Evolutionary conservation across 1,140 invertebrate species (phyloP), one percentile per base, ranked within the genome.

Genomic region (Ips typographus): DNA sequence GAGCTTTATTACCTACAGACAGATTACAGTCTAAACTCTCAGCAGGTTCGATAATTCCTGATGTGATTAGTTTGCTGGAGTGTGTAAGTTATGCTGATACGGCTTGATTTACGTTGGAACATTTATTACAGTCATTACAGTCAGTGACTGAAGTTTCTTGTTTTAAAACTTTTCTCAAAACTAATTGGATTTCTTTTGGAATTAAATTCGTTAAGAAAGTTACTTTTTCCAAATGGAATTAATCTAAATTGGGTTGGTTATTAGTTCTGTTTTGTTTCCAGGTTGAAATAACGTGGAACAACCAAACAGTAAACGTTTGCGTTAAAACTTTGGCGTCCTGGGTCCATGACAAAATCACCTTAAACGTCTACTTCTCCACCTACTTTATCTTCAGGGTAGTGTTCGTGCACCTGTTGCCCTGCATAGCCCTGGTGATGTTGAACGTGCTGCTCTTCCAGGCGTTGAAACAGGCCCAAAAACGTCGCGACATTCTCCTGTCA

Each of bases 351-450:
- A 83, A 83, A 38, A 74, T 91, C 2, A 88, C 88, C 0, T 77
- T 85, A 44, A 85, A 92, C 76, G 79, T 89, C 1, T 96, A 95
- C 80, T 95, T 87, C 81, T 89, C 89, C 41, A 82, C 87, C 1
- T 96, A 94, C 81, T 95, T 86, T 79, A 86, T 89, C 74, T 96
- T 96, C 79, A 85, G 95, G 2, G 91, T 96, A 3, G 81, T 97
- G 7, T 96, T 94, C 81, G 94, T 98, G 8, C 93, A 98, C 78
- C 82, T 95, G 66, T 82, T 95, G 36, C 95, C 95, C 0, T 97
- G 95, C 82, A 87, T 93, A 2, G 88, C 92, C 2, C 85, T 98
- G 4, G 92, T 97, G 1, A 89, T 94, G 1, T 85, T 98, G 22
- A 98, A 98, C 80, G 87, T 92, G 0, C 82, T 97, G 4, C 85